These are phyloP conservation scores for Kryptolebias marmoratus DNA, from an alignment of 2,113 vertebrate genomes.

Conservation along the genomic window DNA sequence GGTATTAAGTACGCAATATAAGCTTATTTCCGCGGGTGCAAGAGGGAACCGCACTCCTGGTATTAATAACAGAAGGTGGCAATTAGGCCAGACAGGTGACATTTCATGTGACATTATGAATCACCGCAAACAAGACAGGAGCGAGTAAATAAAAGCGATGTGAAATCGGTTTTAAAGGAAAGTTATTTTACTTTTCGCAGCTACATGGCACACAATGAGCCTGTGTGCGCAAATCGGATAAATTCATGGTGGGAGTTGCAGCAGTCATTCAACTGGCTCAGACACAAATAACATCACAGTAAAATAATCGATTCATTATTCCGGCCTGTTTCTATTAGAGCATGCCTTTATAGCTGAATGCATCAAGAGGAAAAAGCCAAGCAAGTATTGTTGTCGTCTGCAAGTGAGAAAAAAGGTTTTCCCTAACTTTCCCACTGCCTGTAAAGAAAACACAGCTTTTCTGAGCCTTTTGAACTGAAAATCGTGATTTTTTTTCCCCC, in stretches of 20 bases:
- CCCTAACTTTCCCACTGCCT: constrained; percentile 89
- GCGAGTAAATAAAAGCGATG: constrained; percentile 50
- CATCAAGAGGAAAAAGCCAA: constrained; percentile 70
- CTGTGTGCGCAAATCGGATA: constrained; percentile 55
- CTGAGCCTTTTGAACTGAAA: constrained; percentile 87
- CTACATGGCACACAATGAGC: constrained; percentile 49
- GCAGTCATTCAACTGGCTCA: constrained; percentile 52
- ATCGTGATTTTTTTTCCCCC: constrained; percentile 85
- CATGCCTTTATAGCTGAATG: constrained; percentile 66
- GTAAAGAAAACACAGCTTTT: constrained; percentile 88
- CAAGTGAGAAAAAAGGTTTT: constrained; percentile 89
- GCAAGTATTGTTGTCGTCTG: constrained; percentile 83
- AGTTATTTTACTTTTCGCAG: constrained; percentile 52
- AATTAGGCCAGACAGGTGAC: constrained; percentile 92
- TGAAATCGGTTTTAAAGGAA: constrained; percentile 47
- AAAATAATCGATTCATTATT: constrained; percentile 77
- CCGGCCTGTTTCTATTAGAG: constrained; percentile 57
- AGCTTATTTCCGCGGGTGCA: constrained; percentile 81
- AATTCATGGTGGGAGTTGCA: constrained; percentile 53
- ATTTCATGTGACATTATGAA: constrained; percentile 80
- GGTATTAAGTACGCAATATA: constrained; percentile 89
- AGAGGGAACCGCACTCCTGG: constrained; percentile 80
- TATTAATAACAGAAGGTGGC: constrained; percentile 87
- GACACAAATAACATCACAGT: constrained; percentile 71
- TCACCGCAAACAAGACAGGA: constrained; percentile 71